Base-by-base conservation (phyloP, 2,113 vertebrate species). In the Anarhynchus alexandrinus region DNA sequence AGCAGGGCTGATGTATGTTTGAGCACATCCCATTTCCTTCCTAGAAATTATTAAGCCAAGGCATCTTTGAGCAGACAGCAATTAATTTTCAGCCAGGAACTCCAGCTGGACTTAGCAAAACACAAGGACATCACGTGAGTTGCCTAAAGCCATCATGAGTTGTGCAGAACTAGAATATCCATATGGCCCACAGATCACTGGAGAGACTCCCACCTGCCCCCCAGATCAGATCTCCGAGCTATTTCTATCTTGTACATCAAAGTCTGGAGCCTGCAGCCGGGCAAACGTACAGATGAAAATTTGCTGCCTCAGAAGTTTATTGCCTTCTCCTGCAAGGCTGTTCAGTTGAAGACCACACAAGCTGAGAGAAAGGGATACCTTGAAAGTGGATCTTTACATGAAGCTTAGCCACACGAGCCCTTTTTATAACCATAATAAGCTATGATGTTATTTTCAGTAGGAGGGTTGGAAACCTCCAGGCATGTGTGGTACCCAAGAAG, bases 41-140 rank as follows among this genome's bases (percentile, higher is more conserved):
- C 94, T 92, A 78, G 95, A 95, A 94, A 94, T 91, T 51, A 90
- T 40, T 55, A 80, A 85, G 74, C 71, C 84, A 96, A 86, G 87
- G 78, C 42, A 88, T 88, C 91, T 93, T 82, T 12, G 55, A 95
- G 70, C 78, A 97, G 89, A 94, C 86, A 95, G 90, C 95, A 93
- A 83, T 73, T 86, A 77, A 91, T 77, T 88, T 93, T 90, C 87
- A 93, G 74, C 71, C 95, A 95, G 66, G 38, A 95, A 83, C 87
- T 95, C 97, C 94, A 97, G 89, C 78, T 78, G 94, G 87, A 93
- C 82, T 52, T 47, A 20, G 0, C 73, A 79, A 91, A 95, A 78
- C 84, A 64, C 91, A 83, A 52, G 64, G 66, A 81, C 58, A 93
- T 25, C 86, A 55, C 21, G 0, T 49, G 89, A 88, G 82, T 1